Percentiles rank a stretch among this genome's conserved stretches.
Evolutionary conservation across 2,797 vertebrate genomes (phyloP).

Genomic region (Oreochromis mossambicus): DNA sequence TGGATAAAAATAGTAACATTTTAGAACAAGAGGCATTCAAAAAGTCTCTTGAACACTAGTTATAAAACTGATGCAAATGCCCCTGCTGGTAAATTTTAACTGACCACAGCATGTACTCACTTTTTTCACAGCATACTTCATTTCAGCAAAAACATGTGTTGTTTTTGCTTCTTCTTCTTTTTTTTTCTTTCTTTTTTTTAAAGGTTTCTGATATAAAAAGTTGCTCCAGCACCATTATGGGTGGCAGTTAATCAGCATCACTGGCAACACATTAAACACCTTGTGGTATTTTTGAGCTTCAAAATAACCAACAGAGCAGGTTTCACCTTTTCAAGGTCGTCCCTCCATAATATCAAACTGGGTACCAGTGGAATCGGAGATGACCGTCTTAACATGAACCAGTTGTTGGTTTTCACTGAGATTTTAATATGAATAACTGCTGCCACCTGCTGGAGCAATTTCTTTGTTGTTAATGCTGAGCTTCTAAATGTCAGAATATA

Average conservation of each 20-base stretch:
- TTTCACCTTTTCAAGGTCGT: not conserved
- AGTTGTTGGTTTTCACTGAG: not conserved
- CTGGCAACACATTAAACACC: not conserved
- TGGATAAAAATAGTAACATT: not conserved
- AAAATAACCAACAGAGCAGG: not conserved
- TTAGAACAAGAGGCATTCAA: not conserved
- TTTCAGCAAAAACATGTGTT: not conserved
- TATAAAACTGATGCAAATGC: not conserved
- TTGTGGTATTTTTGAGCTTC: not conserved
- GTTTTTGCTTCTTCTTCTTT: not conserved
- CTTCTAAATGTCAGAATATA: not conserved
- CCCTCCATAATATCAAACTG: not conserved
- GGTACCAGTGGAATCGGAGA: not conserved
- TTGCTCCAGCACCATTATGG: not conserved
- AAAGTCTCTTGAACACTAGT: not conserved
- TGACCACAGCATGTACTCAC: not conserved
- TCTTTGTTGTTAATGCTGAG: not conserved
- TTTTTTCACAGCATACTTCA: not conserved
- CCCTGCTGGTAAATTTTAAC: not conserved
- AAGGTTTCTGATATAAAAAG: not conserved
- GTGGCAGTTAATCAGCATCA: not conserved
- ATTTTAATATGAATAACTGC: not conserved
- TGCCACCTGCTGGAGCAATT: slow-evolving; percentile 37
- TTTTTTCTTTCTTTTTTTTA: too few species aligned
- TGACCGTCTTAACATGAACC: not conserved